These are phyloP conservation scores for Hoplodrina blanda DNA, from an alignment of 2,888 invertebrate species.

Conservation along the genomic window DNA sequence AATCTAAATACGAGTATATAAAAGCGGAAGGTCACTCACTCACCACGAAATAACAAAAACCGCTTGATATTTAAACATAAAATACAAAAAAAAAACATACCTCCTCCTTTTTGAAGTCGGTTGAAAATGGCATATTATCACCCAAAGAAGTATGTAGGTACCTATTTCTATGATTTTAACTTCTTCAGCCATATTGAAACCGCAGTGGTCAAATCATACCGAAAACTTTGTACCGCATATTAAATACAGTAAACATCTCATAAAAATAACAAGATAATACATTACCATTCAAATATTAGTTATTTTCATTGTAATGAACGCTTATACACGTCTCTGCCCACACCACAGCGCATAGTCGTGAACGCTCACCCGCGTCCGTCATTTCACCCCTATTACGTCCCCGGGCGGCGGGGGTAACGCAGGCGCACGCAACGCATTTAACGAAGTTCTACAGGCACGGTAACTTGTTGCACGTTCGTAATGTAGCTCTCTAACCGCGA, in stretches of 20 bases:
- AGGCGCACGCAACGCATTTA: conserved; percentile 37
- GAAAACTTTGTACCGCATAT: background rate
- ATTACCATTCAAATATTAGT: too few relatives aligned
- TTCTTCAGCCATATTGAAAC: too few relatives aligned
- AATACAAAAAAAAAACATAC: too few relatives aligned
- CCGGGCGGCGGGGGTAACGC: conserved; percentile 15
- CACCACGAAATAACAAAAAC: too few relatives aligned
- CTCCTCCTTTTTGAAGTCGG: too few relatives aligned
- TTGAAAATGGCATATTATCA: too few relatives aligned
- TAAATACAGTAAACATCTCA: background rate
- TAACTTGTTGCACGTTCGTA: conserved; percentile 31
- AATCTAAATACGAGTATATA: too few relatives aligned
- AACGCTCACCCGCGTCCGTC: background rate
- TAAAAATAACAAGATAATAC: background rate
- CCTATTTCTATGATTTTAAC: too few relatives aligned
- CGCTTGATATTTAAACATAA: too few relatives aligned
- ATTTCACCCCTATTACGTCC: background rate
- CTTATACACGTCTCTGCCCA: background rate
- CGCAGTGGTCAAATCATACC: too few relatives aligned
- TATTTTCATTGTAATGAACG: background rate
- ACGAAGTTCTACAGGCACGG: conserved; percentile 7
- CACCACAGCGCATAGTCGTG: background rate
- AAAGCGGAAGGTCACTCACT: too few relatives aligned
- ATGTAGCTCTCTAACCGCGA: background rate
- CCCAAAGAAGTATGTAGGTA: too few relatives aligned